phyloP scores from a whole-genome alignment of 1,140 invertebrate genomes.

The Eueides isabella region DNA sequence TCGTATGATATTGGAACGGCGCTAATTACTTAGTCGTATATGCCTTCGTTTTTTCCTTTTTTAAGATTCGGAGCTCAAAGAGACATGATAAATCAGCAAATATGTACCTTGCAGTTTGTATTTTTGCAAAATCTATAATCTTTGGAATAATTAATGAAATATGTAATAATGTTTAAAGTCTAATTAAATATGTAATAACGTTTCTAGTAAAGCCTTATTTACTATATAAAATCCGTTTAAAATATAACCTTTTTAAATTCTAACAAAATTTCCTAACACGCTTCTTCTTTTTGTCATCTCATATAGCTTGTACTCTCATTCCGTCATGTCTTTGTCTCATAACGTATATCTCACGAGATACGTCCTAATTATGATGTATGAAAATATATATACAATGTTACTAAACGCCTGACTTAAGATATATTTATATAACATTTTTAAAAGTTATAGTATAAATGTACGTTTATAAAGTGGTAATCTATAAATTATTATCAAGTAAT shows the following conservation, averaged over 20 bases:
- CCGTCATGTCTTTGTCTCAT: slow-evolving; percentile 18
- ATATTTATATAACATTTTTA: background rate
- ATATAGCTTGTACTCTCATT: slow-evolving; percentile 1
- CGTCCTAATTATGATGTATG: background rate
- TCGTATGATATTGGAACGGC: background rate
- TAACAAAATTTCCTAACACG: background rate
- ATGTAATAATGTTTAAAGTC: too few relatives aligned
- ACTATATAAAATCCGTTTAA: too few relatives aligned
- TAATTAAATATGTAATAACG: too few relatives aligned
- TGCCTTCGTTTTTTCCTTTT: background rate
- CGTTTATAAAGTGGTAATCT: background rate
- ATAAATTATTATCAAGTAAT: too few relatives aligned
- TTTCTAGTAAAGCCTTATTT: too few relatives aligned
- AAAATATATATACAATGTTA: background rate
- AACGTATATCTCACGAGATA: slow-evolving; percentile 15
- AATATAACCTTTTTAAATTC: background rate
- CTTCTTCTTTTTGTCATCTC: slow-evolving; percentile 8
- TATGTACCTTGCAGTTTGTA: background rate
- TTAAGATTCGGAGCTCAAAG: background rate
- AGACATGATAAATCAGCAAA: background rate
- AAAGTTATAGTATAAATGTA: background rate
- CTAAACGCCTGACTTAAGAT: background rate
- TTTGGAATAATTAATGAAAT: too few relatives aligned
- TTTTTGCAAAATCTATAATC: too few relatives aligned
- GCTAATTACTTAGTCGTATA: background rate